These are phyloP conservation scores for Sturnus vulgaris DNA, from an alignment of 2,113 vertebrate species.

Conservation along the genomic window DNA sequence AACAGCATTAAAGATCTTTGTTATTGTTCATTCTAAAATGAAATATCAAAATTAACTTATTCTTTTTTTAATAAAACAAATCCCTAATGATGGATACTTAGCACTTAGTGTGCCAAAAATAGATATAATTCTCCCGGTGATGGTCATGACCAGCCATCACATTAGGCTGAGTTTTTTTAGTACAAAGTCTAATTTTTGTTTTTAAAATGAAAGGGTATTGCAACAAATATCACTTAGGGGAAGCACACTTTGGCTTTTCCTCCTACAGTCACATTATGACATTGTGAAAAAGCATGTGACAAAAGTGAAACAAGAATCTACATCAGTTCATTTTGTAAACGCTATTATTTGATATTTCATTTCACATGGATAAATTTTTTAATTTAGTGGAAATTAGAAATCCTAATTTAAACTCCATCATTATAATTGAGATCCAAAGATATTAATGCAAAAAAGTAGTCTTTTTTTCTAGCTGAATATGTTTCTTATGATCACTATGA, in stretches of 20 bases:
- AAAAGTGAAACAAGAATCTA: neutral
- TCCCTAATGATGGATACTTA: accelerated
- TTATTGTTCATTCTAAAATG: neutral
- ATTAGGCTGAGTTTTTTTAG: neutral
- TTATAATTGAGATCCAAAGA: neutral
- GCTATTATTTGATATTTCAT: neutral
- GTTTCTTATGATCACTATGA: neutral
- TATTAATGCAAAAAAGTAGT: neutral
- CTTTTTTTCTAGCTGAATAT: neutral
- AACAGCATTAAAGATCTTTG: neutral
- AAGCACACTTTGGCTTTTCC: neutral
- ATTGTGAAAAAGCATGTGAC: neutral
- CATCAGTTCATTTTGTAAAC: neutral
- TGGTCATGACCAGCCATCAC: neutral
- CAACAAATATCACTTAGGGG: neutral
- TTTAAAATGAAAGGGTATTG: neutral
- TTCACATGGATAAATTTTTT: neutral
- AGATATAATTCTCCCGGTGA: neutral
- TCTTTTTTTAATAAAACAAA: neutral
- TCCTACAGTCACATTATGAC: neutral
- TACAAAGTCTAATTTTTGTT: neutral
- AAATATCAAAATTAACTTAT: neutral
- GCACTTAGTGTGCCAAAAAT: neutral
- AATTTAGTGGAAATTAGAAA: neutral
- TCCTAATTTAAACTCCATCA: neutral